Evolutionary conservation across 30 jellyfish, hydroid and myxozoan species (phyloP), one percentile per base, ranked within the genome.

Genomic region (Hydra vulgaris): DNA sequence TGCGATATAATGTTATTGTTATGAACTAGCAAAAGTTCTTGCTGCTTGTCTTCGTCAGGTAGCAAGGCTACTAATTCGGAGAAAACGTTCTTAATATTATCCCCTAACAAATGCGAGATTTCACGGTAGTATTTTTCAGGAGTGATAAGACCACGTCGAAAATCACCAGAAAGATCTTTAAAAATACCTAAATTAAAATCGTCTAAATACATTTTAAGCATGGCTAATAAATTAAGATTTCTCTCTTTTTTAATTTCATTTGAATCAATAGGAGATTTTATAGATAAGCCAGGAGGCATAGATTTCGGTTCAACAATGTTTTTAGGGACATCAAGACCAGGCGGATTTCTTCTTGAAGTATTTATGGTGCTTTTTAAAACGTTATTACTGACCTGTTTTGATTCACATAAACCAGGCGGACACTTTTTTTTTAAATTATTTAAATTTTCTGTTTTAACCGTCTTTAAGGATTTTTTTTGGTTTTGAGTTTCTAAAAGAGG

Each of bases 51-150:
- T 74, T 75, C 82, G 54, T 92, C 98, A 0, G 98, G 98, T 72
- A 92, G 83, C 56, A 92, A 66, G 18, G 92, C 96, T 0, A 92
- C 98, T 69, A 92, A 71, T 74, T 92, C 98, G 17, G 83, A 79
- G 66, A 92, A 92, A 18, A 92, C 95, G 19, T 79, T 15, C 8
- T 92, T 89, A 23, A 92, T 66, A 54, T 87, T 84, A 0, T 72
- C 72, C 8, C 98, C 95, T 54, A 92, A 81, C 53, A 87, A 61
- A 27, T 73, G 80, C 15, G 21, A 8, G 12, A 87, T 87, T 18
- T 75, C 93, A 0, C 54, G 72, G 82, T 92, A 92, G 74, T 92
- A 92, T 70, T 23, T 53, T 1, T 68, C 23, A 7, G 79, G 88
- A 53, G 61, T 80, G 54, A 81, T 86, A 25, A 85, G 91, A 5